Evolutionary conservation across 2,888 invertebrate species (phyloP), one percentile per base, ranked within the genome.

Genomic region (Cylindroiulus punctatus): DNA sequence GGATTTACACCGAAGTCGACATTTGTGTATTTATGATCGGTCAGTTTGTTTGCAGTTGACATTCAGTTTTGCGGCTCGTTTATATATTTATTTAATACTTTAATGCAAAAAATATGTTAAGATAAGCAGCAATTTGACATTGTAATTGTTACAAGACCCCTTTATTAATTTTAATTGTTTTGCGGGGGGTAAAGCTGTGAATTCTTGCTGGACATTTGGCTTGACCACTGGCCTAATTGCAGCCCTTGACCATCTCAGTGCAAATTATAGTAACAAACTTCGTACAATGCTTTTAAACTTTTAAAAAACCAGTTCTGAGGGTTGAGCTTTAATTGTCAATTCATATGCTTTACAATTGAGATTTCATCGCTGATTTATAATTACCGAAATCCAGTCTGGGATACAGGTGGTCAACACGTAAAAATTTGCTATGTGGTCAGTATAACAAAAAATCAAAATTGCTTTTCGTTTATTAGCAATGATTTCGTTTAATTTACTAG

Each of bases 221-320:
- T 65, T 17, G 44, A 44, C 44, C 22, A 22, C 7, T 10, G 65
- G 65, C 22, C 10, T 65, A 65, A 65, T 65, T 22, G 22, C 22
- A 65, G 65, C 65, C 65, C 65, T 65, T 65, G 65, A 65, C 65
- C 65, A 65, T 65, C 22, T 26, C 26, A 22, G 22, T 65, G n/a
- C 0, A 65, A 65, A 22, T 65, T 22, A 22, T 5, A 26, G 26
- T 65, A 22, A 4, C 26, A 26, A n/a, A 65, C n/a, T 65, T n/a
- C 65, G 5, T 10, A 10, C 22, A 22, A 22, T 65, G 19, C 44
- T 57, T 57, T 57, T 36, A 36, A 65, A 65, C 44, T 57, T 57
- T 57, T 36, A 36, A 65, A 65, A 65, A 65, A 65, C 65, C 65
- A 26, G 65, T 65, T 65, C 26, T 65, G 65, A 22, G 65, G 65